Conservation (phyloP, 2,888 invertebrate genomes). For the Unio pictorum region DNA sequence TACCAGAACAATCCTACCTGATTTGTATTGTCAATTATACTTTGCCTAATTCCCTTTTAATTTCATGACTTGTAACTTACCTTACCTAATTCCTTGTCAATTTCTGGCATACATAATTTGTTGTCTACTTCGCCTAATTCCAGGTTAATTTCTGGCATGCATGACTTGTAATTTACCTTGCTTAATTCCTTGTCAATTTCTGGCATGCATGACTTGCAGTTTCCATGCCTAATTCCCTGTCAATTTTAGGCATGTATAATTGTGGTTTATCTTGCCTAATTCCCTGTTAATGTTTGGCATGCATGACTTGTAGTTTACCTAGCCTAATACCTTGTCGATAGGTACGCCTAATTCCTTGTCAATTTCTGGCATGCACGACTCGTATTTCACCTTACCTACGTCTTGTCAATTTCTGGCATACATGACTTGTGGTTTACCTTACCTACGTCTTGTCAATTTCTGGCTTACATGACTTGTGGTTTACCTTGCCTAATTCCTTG, state of each 20-base stretch:
- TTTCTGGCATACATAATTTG: slow-evolving; percentile 14
- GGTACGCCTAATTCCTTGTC: slow-evolving; percentile 8
- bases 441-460: too few relatives aligned
- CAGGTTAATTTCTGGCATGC: slow-evolving; percentile 14
- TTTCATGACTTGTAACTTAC: too few relatives aligned
- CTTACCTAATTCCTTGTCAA: slow-evolving; percentile 8
- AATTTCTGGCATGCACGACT: slow-evolving; percentile 25
- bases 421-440: too few relatives aligned
- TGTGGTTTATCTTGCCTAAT: too few relatives aligned
- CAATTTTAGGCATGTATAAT: slow-evolving; percentile 9
- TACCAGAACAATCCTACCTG: too few relatives aligned
- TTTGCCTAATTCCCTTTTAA: too few relatives aligned
- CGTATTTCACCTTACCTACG: too few relatives aligned
- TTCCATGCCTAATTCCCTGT: slow-evolving; percentile 13
- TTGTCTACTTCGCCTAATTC: slow-evolving; percentile 8
- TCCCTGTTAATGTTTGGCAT: too few relatives aligned
- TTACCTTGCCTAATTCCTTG: slow-evolving; percentile 6
- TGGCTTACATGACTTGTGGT: not conserved
- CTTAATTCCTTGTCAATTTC: slow-evolving; percentile 28
- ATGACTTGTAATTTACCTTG: too few relatives aligned
- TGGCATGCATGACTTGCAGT: not conserved
- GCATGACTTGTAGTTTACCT: not conserved
- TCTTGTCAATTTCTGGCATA: too few relatives aligned
- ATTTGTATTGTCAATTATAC: too few relatives aligned
- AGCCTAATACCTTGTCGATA: slow-evolving; percentile 19